Evolutionary conservation across 2,797 vertebrate genomes (phyloP), one percentile per base, ranked within the genome.

Genomic region (Hipposideros larvatus): DNA sequence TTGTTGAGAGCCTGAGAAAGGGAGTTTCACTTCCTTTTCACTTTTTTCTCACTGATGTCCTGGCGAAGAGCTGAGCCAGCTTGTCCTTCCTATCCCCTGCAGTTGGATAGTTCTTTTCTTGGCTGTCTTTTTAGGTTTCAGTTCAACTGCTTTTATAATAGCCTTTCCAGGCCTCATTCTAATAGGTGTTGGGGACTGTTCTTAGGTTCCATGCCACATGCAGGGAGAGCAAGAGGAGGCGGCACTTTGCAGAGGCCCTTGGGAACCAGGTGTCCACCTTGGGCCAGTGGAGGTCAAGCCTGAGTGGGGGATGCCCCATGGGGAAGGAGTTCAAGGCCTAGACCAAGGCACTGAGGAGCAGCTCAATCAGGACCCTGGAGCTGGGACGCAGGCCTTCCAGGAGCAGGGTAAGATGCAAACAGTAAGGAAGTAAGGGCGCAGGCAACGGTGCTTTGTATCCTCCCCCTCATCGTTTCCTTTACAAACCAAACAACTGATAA

Each of bases 281-380:
- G 97, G 94, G 14, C 97, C 96, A 0, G 96, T 98, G 61, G 97
- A 98, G 43, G 92, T 98, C 85, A 98, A 98, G 78, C 97, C 97
- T 0, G 97, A 98, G 48, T 98, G 97, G 97, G 95, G 96, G n/a
- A 77, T 97, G 43, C 68, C 95, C 4, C 92, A 48, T 4, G 63
- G 85, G 10, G 97, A 98, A 95, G 96, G 92, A 15, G 65, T 94
- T 87, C 96, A 93, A 92, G 55, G 85, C 82, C 86, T 95, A 21
- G 78, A 92, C 65, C 95, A 80, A 78, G 87, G 95, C 65, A 16
- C 95, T 0, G 78, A 90, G 70, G 92, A 97, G 59, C 97, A 91
- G 37, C 95, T 97, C 80, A 90, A 11, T 71, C 94, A 96, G 53
- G 74, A 91, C 26, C 78, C 95, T 74, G 94, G 97, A 90, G 88